Evolutionary conservation across 2,797 vertebrate genomes (phyloP), one percentile per base, ranked within the genome.

Genomic region (Ciconia nigra): DNA sequence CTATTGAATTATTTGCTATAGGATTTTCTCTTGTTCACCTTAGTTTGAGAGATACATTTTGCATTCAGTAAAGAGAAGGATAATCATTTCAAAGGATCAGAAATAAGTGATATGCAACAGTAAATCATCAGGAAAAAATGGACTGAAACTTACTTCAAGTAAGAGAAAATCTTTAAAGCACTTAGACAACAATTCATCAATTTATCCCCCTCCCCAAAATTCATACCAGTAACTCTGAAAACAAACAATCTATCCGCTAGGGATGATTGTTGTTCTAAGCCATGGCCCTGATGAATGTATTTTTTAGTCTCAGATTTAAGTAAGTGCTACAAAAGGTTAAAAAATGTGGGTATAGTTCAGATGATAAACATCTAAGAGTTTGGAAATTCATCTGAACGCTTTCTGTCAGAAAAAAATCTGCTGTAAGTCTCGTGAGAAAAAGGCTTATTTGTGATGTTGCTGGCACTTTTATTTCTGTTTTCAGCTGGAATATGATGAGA

Each of bases 401-500:
- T 93, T 96, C 83, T 90, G 85, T 73, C 49, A 61, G 59, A 39
- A 90, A 91, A 93, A 89, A 85, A 87, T 3, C 62, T 59, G 35
- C 65, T 55, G 8, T 47, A 79, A 81, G 42, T 69, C 94, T 95
- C 20, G 3, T 85, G 95, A 97, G 96, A 95, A 96, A 78, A 58
- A 76, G 42, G 13, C 58, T 93, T 91, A 92, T 92, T 95, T 96
- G 90, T 69, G 81, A 94, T 70, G 79, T 77, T 92, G 81, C 78
- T 81, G 89, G 71, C 65, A 58, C 82, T 95, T 91, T 89, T 94
- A 65, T 95, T 95, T 96, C 87, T 97, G 35, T 77, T 97, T 92
- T 96, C 94, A 95, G 87, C 83, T 95, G 87, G 94, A 96, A 88
- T 87, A 96, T 15, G 74, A 90, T 62, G 89, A 93, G 78, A 94